Evolutionary conservation across 2,113 vertebrate species (phyloP), one percentile per base, ranked within the genome.

Genomic region (Bubo scandiacus): DNA sequence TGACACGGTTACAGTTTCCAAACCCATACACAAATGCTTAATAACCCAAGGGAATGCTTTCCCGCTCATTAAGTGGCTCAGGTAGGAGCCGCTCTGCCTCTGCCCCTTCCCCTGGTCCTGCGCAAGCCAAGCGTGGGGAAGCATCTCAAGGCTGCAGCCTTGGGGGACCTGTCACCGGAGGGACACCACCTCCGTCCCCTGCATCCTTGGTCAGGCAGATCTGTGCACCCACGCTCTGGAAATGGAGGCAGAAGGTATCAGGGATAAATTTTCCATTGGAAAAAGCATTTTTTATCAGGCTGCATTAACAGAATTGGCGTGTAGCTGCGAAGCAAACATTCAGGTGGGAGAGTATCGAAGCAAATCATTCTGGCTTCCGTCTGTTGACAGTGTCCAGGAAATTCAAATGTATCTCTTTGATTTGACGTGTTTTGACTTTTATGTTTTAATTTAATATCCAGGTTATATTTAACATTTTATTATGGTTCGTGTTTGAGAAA

Each of bases 361-460:
- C 88, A 88, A 90, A 81, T 95, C 80, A 13, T 86, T 85, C 63
- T 80, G 72, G 32, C 75, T 94, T 88, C 80, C 17, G 2, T 73
- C 82, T 86, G 86, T 88, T 93, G 93, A 86, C 88, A 77, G 52
- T 11, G 82, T 96, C 92, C 90, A 92, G 94, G 72, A 94, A 83
- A 94, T 90, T 92, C 85, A 92, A 80, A 77, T 81, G 42, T 30
- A 45, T 81, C 72, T 66, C 86, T 95, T 70, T 67, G 80, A 81
- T 91, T 93, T 92, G 89, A 75, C 12, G 3, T 91, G 92, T 94
- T 95, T 95, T 95, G 95, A 92, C 86, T 88, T 94, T 67, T 71
- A 70, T 74, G 54, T 91, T 95, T 96, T 92, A 95, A 93, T 92
- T 89, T 91, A 67, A 91, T 96, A 96, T 87, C 84, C 68, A 91